Base-by-base conservation (phyloP, 2,797 vertebrate species). In the Gouania willdenowi region DNA sequence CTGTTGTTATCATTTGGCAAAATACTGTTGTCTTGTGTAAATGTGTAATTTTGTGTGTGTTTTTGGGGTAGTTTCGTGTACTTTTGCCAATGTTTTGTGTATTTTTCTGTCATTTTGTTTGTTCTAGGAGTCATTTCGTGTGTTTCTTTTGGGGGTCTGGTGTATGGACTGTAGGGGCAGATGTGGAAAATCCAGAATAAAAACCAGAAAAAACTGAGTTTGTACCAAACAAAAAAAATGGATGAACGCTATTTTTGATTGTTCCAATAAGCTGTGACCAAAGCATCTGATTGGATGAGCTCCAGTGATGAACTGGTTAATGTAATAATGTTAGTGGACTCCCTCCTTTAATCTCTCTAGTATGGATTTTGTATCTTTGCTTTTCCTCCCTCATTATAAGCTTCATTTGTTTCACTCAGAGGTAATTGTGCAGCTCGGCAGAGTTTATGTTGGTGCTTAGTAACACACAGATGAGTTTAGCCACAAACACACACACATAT, bases 221-320 rank as follows among this genome's bases (percentile, higher is more conserved):
- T 16, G 13, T 31, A 31, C 5, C 2, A 11, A 11, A 25, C 23
- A 0, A 2, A 46, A 46, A 54, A 44, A 50, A 63, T n/a, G n/a
- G n/a, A 76, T 76, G 70, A 55, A 62, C 69, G 60, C 37, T 45
- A 60, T 41, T 47, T 56, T 23, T 54, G 52, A 74, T 65, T 79
- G 66, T 58, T 10, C 45, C 61, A 58, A 33, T 69, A 66, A 63
- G 38, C 45, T 75, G 37, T 56, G 38, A 64, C 56, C 40, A 48
- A 54, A 34, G 33, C 54, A 28, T 53, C 40, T 68, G 66, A 71
- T 69, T 69, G 61, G 64, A 68, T 48, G 46, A 66, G 49, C 35
- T 64, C 10, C 47, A 73, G 30, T 15, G 40, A 49, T 45, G 35
- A 25, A 22, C 42, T 31, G 7, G 21, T 8, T 25, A 11, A 7